These are phyloP conservation scores for Siderastrea radians DNA, from an alignment of 92 coral and sea anemone genomes.

Conservation along the genomic window DNA sequence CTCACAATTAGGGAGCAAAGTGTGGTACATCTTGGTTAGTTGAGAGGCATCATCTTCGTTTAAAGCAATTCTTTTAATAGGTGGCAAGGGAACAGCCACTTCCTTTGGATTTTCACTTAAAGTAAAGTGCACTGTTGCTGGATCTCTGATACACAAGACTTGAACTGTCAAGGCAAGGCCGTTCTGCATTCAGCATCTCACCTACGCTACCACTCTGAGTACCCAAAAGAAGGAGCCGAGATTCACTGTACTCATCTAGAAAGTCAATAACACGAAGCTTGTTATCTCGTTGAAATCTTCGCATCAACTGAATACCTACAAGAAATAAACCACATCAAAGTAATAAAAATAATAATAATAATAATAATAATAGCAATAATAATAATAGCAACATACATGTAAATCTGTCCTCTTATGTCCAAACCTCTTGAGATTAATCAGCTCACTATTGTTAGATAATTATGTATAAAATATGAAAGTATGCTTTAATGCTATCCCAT, in stretches of 20 bases:
- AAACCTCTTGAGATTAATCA: no score
- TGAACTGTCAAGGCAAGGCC: neutral
- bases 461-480: no score
- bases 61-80: constrained; percentile 37
- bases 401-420: no score
- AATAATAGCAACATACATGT: no score
- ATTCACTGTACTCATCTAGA: constrained; percentile 28
- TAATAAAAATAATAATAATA: no score
- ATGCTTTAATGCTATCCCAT: no score
- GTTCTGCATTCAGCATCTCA: neutral
- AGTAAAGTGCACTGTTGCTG: neutral
- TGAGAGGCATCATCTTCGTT: constrained; percentile 1
- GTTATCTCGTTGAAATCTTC: constrained; percentile 47
- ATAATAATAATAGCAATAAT: no score
- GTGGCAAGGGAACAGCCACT: neutral
- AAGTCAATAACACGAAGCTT: constrained; percentile 29
- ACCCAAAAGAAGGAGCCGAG: constrained; percentile 4
- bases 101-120: neutral
- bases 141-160: neutral
- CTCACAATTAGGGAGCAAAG: constrained; percentile 17
- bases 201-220: neutral
- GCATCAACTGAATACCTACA: constrained; percentile 61
- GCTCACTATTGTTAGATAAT: no score
- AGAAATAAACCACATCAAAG: neutral
- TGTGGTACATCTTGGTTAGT: constrained; percentile 37